A percentile compares a stretch with the other conserved stretches of the same genome.
These are phyloP conservation scores for Boloria euphrosyne DNA, from an alignment of 2,888 invertebrate species.

Conservation along the genomic window DNA sequence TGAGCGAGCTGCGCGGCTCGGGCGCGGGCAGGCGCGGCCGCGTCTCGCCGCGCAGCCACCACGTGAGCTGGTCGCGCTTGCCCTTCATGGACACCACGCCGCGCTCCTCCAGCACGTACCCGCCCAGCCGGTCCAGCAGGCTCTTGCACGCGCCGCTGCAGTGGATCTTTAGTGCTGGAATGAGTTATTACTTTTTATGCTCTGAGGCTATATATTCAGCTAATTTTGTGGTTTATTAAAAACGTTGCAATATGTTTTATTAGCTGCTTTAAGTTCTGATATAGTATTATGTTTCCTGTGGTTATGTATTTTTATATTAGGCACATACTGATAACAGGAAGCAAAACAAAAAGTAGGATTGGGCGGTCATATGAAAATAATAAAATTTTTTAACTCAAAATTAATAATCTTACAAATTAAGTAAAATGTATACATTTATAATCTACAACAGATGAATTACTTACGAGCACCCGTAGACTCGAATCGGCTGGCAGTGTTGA, in stretches of 20 bases:
- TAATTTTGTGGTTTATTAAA: too few species aligned
- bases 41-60: slow-evolving; percentile 89
- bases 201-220: too few species aligned
- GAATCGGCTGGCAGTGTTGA: slow-evolving; percentile 94
- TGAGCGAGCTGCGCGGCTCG: slow-evolving; percentile 82
- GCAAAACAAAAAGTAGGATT: too few species aligned
- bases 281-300: too few species aligned
- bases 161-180: slow-evolving; percentile 90
- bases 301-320: too few species aligned
- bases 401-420: background rate
- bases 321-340: too few species aligned
- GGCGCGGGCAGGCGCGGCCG: slow-evolving; percentile 75
- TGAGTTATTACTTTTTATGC: background rate
- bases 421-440: background rate
- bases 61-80: slow-evolving; percentile 91
- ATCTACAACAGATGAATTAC: slow-evolving; percentile 48
- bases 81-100: slow-evolving; percentile 92
- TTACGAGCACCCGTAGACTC: slow-evolving; percentile 92
- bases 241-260: too few species aligned
- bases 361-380: too few species aligned
- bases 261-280: too few species aligned
- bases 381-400: too few species aligned
- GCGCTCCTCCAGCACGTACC: slow-evolving; percentile 88
- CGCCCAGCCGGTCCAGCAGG: slow-evolving; percentile 87
- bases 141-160: slow-evolving; percentile 88